Evolutionary conservation across 2,113 vertebrate genomes (phyloP), one percentile per base, ranked within the genome.

Genomic region (Chaetodon trifascialis): DNA sequence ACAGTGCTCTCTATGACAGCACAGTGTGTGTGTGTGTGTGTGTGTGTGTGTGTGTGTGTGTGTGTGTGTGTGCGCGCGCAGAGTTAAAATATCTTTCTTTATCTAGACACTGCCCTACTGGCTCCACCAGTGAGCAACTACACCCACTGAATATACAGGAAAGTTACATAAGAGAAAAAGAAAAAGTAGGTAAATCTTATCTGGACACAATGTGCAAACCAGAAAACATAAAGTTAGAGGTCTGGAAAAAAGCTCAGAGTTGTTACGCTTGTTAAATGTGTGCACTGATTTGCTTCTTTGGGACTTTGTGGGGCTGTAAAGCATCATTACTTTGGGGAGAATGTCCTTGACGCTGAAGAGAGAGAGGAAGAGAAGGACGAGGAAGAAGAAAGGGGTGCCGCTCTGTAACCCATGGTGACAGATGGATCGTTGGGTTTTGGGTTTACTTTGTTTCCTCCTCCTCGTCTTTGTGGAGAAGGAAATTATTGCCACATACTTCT

Each of bases 381-480:
- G 65, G 0, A 60, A 21, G 12, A 68, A 59, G 0, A 59, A 49
- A 42, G 40, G n/a, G 40, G 4, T 7, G 23, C 1, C 2, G 0
- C 1, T 42, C 38, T 74, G 36, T 84, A 40, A 71, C 9, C 11
- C 7, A 15, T 42, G 3, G 49, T 54, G 62, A 80, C 65, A 25
- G 70, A 66, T 30, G 19, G 40, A 55, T 11, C 60, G 59, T 64
- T 42, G 44, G 58, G 25, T 36, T 47, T 19, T 1, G 0, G 16
- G n/a, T 36, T 73, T 38, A 44, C 46, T 62, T 62, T 44, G 59
- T 71, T 80, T 76, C 69, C 56, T 70, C 49, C 54, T 49, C 40
- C 66, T 70, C 1, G 59, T 83, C 64, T 82, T 71, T 77, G 80
- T 73, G 59, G 70, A 89, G 21, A 58, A 84, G 42, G 52, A 76